Base-by-base conservation (phyloP, 2,888 invertebrate genomes). In the Caenorhabditis drosophilae region DNA sequence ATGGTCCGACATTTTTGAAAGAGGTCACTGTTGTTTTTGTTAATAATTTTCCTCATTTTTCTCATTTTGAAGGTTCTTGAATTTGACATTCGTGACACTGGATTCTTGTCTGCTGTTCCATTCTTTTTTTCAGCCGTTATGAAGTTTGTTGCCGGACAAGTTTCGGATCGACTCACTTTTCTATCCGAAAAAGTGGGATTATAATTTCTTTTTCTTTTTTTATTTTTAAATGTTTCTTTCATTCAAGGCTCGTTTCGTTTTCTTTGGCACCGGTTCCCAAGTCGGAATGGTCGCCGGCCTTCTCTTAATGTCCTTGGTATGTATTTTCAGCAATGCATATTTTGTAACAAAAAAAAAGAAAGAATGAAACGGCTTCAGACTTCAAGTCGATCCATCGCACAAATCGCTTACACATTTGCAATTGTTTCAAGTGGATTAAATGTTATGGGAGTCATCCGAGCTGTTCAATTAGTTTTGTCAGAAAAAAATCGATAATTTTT, bases 1-100 rank as follows among this genome's bases (percentile, higher is more conserved):
- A 73, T 49, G 75, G 75, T 45, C 75, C 75, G 4, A 62, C 69
- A 31, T 75, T 73, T 49, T 57, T 75, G 44, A 68, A 70, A 27
- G 46, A 68, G 4, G 40, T 70, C 22, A n/a, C n/a, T n/a, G n/a
- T n/a, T n/a, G n/a, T n/a, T n/a, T n/a, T n/a, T n/a, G n/a, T n/a
- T n/a, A n/a, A n/a, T n/a, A n/a, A n/a, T n/a, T n/a, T n/a, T n/a
- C n/a, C n/a, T n/a, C n/a, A n/a, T n/a, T n/a, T n/a, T n/a, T n/a
- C n/a, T n/a, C 31, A 6, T 31, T 31, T 12, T 6, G 9, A n/a
- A 36, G 44, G 61, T 67, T 23, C 42, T 70, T 1, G 41, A 58
- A 1, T 56, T 67, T 20, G 72, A 72, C 48, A 64, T 72, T 3
- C 31, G 53, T 0, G 52, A 56, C 7, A 72, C 72, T 16, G 72